phyloP scores from a whole-genome alignment of 2,113 vertebrate genomes.

The Henicopernis longicauda region DNA sequence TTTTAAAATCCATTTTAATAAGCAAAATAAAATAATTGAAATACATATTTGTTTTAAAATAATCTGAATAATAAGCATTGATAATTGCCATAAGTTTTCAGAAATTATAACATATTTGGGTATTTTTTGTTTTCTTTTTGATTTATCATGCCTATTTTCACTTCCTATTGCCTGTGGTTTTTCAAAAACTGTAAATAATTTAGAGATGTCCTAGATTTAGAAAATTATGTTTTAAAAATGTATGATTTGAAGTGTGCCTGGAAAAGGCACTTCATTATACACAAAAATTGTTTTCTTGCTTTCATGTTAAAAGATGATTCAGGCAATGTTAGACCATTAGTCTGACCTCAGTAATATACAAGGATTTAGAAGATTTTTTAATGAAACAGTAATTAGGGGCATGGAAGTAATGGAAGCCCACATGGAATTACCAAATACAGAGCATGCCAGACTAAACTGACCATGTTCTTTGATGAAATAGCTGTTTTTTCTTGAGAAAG shows the following conservation, averaged over 20 bases:
- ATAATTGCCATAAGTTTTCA: not conserved
- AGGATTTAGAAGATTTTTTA: not conserved
- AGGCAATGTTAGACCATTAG: not conserved
- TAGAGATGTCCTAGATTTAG: slow-evolving; percentile 39
- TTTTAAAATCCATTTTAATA: not conserved
- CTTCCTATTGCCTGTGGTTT: slow-evolving; percentile 1
- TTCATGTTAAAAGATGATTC: not conserved
- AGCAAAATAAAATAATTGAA: not conserved
- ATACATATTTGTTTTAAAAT: not conserved
- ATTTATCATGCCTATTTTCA: not conserved
- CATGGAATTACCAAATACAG: not conserved
- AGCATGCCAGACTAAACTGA: not conserved
- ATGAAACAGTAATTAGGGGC: not conserved
- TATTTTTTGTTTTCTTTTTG: not conserved
- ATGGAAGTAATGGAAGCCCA: not conserved
- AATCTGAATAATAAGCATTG: not conserved
- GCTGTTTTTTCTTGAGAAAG: not conserved
- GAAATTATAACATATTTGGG: not conserved
- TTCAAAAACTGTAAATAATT: slow-evolving; percentile 50
- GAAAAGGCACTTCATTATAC: not conserved
- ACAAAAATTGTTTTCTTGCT: not conserved
- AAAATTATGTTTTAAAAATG: slow-evolving; percentile 27
- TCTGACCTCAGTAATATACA: not conserved
- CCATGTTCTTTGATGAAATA: not conserved
- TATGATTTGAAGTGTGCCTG: not conserved